These are phyloP conservation scores for Notoglanidium macrostoma DNA, from an alignment of 2,797 vertebrate genomes.

Conservation along the genomic window DNA sequence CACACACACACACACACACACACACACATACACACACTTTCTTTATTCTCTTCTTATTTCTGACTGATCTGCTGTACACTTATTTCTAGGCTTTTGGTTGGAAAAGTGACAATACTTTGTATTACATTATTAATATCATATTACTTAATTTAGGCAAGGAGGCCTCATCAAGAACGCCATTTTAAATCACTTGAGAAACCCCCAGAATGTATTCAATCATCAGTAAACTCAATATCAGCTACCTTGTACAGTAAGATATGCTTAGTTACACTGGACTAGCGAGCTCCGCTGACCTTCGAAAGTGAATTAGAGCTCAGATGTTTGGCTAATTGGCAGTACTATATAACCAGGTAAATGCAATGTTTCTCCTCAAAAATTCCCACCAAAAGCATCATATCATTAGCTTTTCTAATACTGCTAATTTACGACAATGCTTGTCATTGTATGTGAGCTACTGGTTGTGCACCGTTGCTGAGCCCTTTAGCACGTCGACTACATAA, in stretches of 20 bases:
- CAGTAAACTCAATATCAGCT: background rate
- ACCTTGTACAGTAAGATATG: background rate
- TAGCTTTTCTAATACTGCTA: background rate
- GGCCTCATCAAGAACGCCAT: background rate
- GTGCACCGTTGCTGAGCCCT: background rate
- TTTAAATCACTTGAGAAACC: background rate
- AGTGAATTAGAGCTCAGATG: background rate
- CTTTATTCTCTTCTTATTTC: conserved; percentile 44
- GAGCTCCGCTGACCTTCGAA: background rate
- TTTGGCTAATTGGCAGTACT: background rate
- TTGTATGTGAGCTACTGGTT: background rate
- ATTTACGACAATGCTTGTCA: background rate
- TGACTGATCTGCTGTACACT: conserved; percentile 40
- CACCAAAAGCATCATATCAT: background rate
- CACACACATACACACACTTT: background rate
- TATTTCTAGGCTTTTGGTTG: conserved; percentile 49
- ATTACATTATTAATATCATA: background rate
- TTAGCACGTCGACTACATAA: background rate
- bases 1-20: conserved; percentile 19
- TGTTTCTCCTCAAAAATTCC: background rate
- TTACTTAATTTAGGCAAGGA: background rate
- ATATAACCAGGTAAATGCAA: background rate
- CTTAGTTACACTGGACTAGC: background rate
- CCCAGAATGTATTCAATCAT: background rate
- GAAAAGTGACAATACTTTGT: background rate